Conservation (phyloP, 2,888 invertebrate species). For the Drosophila ezoana region DNA sequence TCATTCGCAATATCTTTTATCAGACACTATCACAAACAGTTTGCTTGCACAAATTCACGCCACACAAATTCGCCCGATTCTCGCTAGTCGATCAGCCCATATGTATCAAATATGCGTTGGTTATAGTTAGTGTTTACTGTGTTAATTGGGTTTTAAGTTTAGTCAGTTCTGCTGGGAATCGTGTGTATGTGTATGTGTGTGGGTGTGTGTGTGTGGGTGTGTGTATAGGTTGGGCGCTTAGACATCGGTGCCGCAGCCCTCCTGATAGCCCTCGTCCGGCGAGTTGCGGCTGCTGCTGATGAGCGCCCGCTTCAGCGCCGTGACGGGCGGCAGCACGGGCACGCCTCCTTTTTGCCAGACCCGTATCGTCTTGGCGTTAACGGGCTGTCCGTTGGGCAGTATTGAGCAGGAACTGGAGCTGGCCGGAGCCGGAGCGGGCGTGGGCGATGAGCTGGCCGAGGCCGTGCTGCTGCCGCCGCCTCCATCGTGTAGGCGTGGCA, state of each 20-base stretch:
- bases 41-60: constrained; percentile 68
- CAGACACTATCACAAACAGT: constrained; percentile 84
- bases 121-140: constrained; percentile 14
- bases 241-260: constrained; percentile 96
- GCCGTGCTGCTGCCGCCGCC: constrained; percentile 47
- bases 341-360: constrained; percentile 94
- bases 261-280: constrained; percentile 96
- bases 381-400: constrained; percentile 85
- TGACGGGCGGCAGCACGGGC: constrained; percentile 93
- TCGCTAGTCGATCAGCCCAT: constrained; percentile 44
- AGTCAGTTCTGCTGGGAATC: constrained; percentile 74
- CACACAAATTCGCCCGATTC: constrained; percentile 35
- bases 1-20: constrained; percentile 75
- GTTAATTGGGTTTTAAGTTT: constrained; percentile 56
- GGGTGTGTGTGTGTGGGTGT: constrained; percentile 1
- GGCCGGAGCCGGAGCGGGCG: constrained; percentile 41
- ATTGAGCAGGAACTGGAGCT: constrained; percentile 79
- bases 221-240: constrained; percentile 84
- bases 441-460: constrained; percentile 63
- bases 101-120: constrained; percentile 20
- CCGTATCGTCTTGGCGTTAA: constrained; percentile 91
- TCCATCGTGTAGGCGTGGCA: constrained; percentile 72
- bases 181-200: not conserved
- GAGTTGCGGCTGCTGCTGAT: constrained; percentile 93
- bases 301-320: constrained; percentile 93